Base-by-base conservation (phyloP, 2,113 vertebrate genomes). In the Dromaius novaehollandiae region DNA sequence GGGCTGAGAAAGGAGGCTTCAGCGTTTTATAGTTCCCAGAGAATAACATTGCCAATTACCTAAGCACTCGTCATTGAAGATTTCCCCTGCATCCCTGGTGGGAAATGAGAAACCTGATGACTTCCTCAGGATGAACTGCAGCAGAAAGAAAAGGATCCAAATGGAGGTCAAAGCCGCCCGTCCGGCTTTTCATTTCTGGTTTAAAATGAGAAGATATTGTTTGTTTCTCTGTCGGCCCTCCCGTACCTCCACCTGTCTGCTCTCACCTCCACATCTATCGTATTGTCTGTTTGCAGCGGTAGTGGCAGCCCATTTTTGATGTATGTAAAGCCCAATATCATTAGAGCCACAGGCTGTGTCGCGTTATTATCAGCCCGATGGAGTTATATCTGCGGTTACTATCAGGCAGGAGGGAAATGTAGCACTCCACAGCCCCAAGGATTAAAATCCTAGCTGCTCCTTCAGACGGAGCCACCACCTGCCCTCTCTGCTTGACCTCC, bases 201-300 rank as follows among this genome's bases (percentile, higher is more conserved):
- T 82, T 92, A 61, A 15, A 24, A 65, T 56, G 48, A 87, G 22
- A 84, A 16, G 7, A 11, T 22, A 16, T 30, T 61, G 16, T 56
- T 48, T 85, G 30, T 63, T 63, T 15, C 36, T 79, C 53, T 36
- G 17, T 83, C 61, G 85, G 13, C 19, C 65, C 86, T 30, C 22
- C 25, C 17, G 2, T 75, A 94, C 65, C 38, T 74, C 74, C 36
- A 69, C 55, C 60, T 80, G 20, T 32, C 83, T 88, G 42, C 71
- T 65, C 71, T 66, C 83, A 89, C n/a, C 83, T 66, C 34, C 51
- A 79, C 86, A 68, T 48, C 64, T 42, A 56, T 90, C 78, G 55
- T n/a, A 1, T 34, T 73, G 36, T 60, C 64, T 74, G 26, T 70
- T 84, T 7, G 1, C 42, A n/a, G 77, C 0, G 0, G 55, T 55